A percentile compares a stretch with the other conserved stretches of the same genome.
Evolutionary conservation across 2,888 invertebrate genomes (phyloP).

Genomic region (Macrostomum cliftonense): DNA sequence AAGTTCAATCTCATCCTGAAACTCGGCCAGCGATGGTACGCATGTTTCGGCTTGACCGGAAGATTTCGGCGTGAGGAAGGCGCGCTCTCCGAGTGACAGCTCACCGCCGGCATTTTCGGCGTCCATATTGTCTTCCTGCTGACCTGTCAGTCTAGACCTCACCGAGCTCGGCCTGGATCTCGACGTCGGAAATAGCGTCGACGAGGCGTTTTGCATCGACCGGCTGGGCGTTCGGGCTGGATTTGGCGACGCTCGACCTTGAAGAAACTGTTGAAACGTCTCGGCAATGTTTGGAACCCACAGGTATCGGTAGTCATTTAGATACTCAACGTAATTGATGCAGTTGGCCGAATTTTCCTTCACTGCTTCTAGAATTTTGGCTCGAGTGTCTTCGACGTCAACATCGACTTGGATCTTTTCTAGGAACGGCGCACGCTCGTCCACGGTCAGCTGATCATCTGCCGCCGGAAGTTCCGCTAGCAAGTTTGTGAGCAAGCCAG

Average conservation of each 20-base stretch:
- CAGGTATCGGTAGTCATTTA: constrained; percentile 30
- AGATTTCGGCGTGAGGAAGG: constrained; percentile 30
- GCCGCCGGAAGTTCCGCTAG: constrained; percentile 22
- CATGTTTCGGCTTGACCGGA: constrained; percentile 16
- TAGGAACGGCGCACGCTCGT: not conserved
- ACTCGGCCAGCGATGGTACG: constrained; percentile 33
- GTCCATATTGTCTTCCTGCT: constrained; percentile 4
- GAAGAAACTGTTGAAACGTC: constrained; percentile 30
- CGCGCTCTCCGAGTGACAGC: constrained; percentile 17
- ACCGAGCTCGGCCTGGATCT: constrained; percentile 7
- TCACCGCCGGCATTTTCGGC: too few relatives aligned
- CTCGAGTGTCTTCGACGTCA: constrained; percentile 25
- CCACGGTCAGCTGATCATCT: not conserved
- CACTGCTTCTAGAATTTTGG: constrained; percentile 25
- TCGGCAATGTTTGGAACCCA: constrained; percentile 33
- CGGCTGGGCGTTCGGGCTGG: constrained; percentile 22
- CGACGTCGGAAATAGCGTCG: constrained; percentile 2
- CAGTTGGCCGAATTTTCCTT: constrained; percentile 30
- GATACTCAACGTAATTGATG: constrained; percentile 19
- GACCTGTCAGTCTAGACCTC: constrained; percentile 1
- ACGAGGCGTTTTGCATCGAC: constrained; percentile 9
- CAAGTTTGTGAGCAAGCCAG: constrained; percentile 27
- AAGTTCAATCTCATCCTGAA: constrained; percentile 34
- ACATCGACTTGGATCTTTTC: constrained; percentile 31
- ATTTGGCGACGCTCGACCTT: constrained; percentile 27